Evolutionary conservation across 2,797 vertebrate species (phyloP).

Genomic region (Ctenochaetus hawaiiensis): DNA sequence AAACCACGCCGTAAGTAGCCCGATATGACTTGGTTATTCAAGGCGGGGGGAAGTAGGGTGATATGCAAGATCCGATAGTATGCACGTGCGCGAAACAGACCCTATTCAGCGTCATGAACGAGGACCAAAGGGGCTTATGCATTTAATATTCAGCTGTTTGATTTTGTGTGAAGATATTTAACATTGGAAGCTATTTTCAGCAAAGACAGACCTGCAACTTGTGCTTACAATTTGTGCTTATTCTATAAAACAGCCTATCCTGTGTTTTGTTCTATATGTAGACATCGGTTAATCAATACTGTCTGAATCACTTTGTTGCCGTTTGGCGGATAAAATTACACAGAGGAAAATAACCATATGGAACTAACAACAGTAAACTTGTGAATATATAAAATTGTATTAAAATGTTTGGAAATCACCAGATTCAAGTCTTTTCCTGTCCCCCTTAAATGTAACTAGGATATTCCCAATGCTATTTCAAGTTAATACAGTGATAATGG

Average conservation of each 20-base stretch:
- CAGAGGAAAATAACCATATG: too few species aligned
- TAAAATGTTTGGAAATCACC: too few species aligned
- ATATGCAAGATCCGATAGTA: neutral
- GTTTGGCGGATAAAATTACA: neutral
- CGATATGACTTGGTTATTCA: neutral
- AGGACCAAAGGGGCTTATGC: neutral
- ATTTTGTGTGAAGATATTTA: neutral
- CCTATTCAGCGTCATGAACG: neutral
- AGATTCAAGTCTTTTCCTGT: too few species aligned
- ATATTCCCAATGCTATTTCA: too few species aligned
- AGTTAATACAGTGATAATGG: too few species aligned
- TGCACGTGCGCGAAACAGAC: neutral
- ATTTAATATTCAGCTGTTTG: neutral
- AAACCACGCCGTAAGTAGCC: constrained; percentile 87
- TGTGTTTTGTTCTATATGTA: too few species aligned
- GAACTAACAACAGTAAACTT: neutral
- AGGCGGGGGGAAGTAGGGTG: neutral
- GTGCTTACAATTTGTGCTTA: fast-evolving
- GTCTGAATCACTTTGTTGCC: neutral
- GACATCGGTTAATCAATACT: neutral
- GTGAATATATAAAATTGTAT: neutral
- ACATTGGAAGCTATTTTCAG: neutral
- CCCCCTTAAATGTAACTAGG: too few species aligned
- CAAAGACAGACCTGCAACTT: too few species aligned
- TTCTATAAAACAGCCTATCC: neutral